Evolutionary conservation across 2,797 vertebrate genomes (phyloP).

Genomic region (Hapalemur alaotrensis): DNA sequence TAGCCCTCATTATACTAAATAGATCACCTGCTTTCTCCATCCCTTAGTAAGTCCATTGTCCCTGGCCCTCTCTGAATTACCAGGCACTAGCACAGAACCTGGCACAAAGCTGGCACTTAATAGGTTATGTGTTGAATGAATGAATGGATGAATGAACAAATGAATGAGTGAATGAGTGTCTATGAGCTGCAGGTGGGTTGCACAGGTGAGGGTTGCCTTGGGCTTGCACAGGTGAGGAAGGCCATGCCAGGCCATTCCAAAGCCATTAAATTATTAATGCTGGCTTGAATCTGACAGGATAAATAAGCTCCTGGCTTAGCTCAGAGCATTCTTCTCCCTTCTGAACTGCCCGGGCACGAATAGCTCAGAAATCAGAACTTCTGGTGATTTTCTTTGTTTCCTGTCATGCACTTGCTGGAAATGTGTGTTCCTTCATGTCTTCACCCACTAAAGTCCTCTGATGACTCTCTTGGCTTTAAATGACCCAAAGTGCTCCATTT

Average conservation of each 20-base stretch:
- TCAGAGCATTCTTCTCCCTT: neutral
- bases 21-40: neutral
- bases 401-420: neutral
- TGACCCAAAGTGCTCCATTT: neutral
- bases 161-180: neutral
- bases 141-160: neutral
- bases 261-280: neutral
- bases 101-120: neutral
- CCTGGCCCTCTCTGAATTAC: neutral
- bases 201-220: too few relatives aligned
- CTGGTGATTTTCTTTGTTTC: neutral
- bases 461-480: neutral
- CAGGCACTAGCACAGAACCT: neutral
- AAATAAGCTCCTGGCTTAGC: neutral
- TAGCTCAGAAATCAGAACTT: neutral
- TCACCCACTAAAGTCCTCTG: neutral
- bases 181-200: accelerated
- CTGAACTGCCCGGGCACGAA: neutral
- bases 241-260: neutral
- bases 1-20: accelerated
- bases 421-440: neutral
- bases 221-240: neutral
- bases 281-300: neutral
- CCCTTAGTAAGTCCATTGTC: neutral
- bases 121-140: neutral